Base-by-base conservation (phyloP, 2,797 vertebrate species). In the Lacerta bilineata region DNA sequence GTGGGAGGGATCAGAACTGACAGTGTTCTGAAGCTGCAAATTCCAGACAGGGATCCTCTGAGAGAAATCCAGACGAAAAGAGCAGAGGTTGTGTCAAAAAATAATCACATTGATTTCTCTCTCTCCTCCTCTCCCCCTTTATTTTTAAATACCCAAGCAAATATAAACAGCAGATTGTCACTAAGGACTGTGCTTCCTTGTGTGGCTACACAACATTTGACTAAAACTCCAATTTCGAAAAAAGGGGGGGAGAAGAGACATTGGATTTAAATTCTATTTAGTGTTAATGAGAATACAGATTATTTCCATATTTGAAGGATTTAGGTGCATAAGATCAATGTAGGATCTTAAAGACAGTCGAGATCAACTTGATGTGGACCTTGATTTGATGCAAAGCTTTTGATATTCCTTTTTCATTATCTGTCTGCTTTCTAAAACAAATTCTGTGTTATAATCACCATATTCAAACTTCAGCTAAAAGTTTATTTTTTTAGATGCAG, bases 341-440 rank as follows among this genome's bases (percentile, higher is more conserved):
- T 5, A 90, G 74, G 18, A 93, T 85, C 77, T 59, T 87, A 95
- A 94, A 85, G 91, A 90, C 36, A 91, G 81, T 59, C 89, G 93
- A 93, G 88, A 93, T 94, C 92, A 94, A 8, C 83, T 68, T 90
- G 90, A 89, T 78, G 79, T 85, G 46, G 81, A 85, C 90, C 91
- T 92, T 90, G 92, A 95, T 93, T 92, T 94, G 90, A 92, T 75
- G 91, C 86, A 87, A 89, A 43, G n/a, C 46, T 93, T 93, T 77
- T 93, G 80, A 87, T 91, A 89, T 92, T 93, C 87, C 4, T 93
- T 80, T 91, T 89, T 89, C 87, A 85, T 89, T 82, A 94, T 94
- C 72, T 89, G 3, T 75, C 59, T 89, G 59, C 43, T 87, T 95
- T 89, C 93, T 92, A 93, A 91, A 94, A 90, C 1, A 23, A 23